These are phyloP conservation scores for Macroteleia sp. DNA, from an alignment of 2,888 invertebrate species.

Conservation along the genomic window DNA sequence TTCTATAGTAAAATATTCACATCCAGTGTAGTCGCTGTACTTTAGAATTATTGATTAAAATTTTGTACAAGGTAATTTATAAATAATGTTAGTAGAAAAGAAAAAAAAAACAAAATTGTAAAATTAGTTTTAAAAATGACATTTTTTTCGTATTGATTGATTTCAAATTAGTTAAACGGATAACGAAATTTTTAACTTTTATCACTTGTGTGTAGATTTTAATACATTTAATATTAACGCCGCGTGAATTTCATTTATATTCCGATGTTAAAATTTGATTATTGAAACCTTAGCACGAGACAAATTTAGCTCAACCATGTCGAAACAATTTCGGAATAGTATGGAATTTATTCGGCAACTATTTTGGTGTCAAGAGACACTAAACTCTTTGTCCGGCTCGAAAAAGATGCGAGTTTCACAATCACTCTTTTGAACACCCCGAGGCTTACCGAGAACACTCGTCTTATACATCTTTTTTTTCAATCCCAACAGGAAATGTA, in stretches of 20 bases:
- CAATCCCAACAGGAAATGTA: slow-evolving; percentile 52
- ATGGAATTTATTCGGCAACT: slow-evolving; percentile 51
- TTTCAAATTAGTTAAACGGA: too few species aligned
- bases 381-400: slow-evolving; percentile 43
- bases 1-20: too few species aligned
- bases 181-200: too few species aligned
- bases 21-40: too few species aligned
- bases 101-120: too few species aligned
- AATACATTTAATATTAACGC: too few species aligned
- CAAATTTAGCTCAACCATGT: slow-evolving; percentile 32
- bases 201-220: too few species aligned
- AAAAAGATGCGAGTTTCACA: slow-evolving; percentile 46
- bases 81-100: too few species aligned
- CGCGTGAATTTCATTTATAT: not conserved
- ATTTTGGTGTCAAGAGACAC: slow-evolving; percentile 53
- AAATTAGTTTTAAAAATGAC: too few species aligned
- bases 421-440: slow-evolving; percentile 8
- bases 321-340: slow-evolving; percentile 49
- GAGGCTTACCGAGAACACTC: slow-evolving; percentile 51
- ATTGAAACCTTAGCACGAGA: slow-evolving; percentile 4
- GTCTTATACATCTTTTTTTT: slow-evolving; percentile 22
- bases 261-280: not conserved
- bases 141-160: too few species aligned
- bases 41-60: too few species aligned
- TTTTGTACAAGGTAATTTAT: too few species aligned